phyloP scores from a whole-genome alignment of 2,797 vertebrate species.

The Ibycter americanus region DNA sequence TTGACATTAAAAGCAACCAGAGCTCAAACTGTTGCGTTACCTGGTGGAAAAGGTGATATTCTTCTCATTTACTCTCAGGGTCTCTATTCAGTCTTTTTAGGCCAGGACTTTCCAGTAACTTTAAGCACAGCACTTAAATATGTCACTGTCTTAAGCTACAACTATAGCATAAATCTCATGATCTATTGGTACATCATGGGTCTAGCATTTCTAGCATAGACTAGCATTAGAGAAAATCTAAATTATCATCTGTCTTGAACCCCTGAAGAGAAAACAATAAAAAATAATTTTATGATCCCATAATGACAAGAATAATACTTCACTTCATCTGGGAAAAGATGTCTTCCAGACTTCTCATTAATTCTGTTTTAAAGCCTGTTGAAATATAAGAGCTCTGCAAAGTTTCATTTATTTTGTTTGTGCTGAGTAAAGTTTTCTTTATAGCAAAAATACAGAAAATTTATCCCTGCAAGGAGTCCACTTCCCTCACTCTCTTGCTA shows the following conservation, averaged over 20 bases:
- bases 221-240: constrained; percentile 34
- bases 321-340: constrained; percentile 21
- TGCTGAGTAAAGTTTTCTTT: neutral
- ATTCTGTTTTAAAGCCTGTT: constrained; percentile 29
- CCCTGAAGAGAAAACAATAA: constrained; percentile 49
- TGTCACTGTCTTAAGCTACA: constrained; percentile 12
- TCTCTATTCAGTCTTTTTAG: neutral
- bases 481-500: neutral
- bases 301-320: constrained; percentile 48
- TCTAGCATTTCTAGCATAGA: constrained; percentile 30
- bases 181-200: neutral
- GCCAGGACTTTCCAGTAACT: constrained; percentile 1
- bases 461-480: neutral
- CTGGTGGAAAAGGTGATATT: neutral
- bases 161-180: constrained; percentile 9
- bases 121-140: constrained; percentile 19
- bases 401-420: constrained; percentile 15
- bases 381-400: neutral
- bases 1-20: neutral
- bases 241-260: constrained; percentile 54
- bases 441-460: neutral
- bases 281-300: constrained; percentile 52
- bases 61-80: neutral
- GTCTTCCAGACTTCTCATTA: constrained; percentile 26
- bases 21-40: neutral